phyloP scores from a whole-genome alignment of 2,888 invertebrate species.

The Brachypalpus laphriformis region DNA sequence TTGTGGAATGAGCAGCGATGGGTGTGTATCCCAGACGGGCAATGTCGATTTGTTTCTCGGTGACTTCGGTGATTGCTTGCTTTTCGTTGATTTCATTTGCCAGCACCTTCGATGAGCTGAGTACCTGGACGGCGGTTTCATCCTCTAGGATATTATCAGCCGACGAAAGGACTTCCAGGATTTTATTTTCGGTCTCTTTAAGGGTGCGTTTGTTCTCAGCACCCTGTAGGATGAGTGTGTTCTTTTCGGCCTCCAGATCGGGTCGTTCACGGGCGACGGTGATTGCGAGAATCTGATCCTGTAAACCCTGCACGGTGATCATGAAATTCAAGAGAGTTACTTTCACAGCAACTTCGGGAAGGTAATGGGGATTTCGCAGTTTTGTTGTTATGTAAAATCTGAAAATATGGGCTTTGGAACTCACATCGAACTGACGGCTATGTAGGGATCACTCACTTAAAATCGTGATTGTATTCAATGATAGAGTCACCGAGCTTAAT shows the following conservation, averaged over 20 bases:
- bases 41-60: constrained; percentile 94
- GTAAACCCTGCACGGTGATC: constrained; percentile 93
- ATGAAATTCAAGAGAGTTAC: constrained; percentile 96
- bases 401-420: constrained; percentile 67
- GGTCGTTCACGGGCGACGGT: constrained; percentile 96
- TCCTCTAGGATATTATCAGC: constrained; percentile 94
- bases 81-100: constrained; percentile 96
- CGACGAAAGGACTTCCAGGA: constrained; percentile 89
- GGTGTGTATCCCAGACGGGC: constrained; percentile 94
- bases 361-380: constrained; percentile 95
- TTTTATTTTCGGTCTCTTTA: constrained; percentile 96
- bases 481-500: constrained; percentile 95
- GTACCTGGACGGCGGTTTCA: constrained; percentile 93
- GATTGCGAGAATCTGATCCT: constrained; percentile 94
- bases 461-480: constrained; percentile 93
- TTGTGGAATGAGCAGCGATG: constrained; percentile 94
- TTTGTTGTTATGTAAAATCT: constrained; percentile 97
- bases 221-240: constrained; percentile 92
- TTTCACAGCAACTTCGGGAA: constrained; percentile 96
- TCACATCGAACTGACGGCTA: background rate
- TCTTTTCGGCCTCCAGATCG: constrained; percentile 95
- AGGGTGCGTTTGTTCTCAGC: constrained; percentile 92
- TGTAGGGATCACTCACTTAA: constrained; percentile 85
- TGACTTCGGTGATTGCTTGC: constrained; percentile 93
- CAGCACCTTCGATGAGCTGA: constrained; percentile 94